Conservation (phyloP, 2,888 invertebrate species). For the Kryphioiulus occultus region DNA sequence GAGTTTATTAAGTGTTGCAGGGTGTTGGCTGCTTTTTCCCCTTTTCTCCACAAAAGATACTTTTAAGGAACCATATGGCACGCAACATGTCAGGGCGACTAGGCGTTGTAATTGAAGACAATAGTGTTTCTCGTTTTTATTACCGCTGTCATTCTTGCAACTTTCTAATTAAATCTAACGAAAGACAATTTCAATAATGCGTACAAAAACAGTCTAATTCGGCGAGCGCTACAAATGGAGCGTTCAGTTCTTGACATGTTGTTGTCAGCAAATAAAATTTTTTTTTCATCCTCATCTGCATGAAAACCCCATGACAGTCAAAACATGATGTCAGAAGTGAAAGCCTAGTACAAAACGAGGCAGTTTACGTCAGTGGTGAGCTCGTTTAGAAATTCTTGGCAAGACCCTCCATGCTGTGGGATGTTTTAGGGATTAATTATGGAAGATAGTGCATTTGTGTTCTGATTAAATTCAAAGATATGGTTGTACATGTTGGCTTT, state of each 20-base stretch:
- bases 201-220: background rate
- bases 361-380: too few relatives aligned
- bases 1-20: background rate
- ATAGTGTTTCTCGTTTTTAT: background rate
- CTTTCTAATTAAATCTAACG: conserved; percentile 1
- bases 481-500: too few relatives aligned
- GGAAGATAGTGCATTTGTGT: too few relatives aligned
- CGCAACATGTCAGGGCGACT: background rate
- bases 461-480: too few relatives aligned
- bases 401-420: too few relatives aligned
- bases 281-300: background rate
- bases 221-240: background rate
- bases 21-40: background rate
- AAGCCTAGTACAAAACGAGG: background rate
- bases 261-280: background rate
- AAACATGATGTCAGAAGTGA: background rate
- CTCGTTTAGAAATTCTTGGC: too few relatives aligned
- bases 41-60: background rate
- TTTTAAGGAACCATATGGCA: background rate
- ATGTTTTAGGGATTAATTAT: too few relatives aligned
- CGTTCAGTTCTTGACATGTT: background rate
- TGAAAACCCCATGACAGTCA: background rate
- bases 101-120: background rate
- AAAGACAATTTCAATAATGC: background rate
- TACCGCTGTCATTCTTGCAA: background rate